These are phyloP conservation scores for Bungarus multicinctus DNA, from an alignment of 2,113 vertebrate species.

Conservation along the genomic window DNA sequence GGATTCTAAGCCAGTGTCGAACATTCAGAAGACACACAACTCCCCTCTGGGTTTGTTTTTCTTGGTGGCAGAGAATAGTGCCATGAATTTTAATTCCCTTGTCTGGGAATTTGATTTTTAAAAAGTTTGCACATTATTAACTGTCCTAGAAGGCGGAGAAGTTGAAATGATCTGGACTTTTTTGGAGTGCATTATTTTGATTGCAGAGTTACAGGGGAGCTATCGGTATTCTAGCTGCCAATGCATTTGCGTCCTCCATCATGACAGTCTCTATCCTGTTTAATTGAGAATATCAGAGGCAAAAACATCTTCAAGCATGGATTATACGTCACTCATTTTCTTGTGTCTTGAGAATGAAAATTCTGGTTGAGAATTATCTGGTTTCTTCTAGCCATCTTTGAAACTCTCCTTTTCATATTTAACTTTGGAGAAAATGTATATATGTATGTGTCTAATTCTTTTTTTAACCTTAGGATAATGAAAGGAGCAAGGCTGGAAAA, in stretches of 20 bases:
- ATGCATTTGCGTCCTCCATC: neutral
- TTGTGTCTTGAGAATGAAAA: neutral
- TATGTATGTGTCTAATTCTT: neutral
- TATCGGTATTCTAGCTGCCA: neutral
- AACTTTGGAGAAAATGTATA: neutral
- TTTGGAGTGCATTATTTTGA: accelerated
- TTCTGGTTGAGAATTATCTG: neutral
- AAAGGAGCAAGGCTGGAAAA: neutral
- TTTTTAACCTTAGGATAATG: neutral
- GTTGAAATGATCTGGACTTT: neutral
- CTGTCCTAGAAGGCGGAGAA: neutral
- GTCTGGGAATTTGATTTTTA: accelerated
- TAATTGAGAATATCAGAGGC: neutral
- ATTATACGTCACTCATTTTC: neutral
- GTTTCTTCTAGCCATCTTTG: neutral
- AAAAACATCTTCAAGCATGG: neutral
- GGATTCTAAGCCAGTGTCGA: neutral
- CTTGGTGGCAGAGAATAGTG: neutral
- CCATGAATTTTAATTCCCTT: neutral
- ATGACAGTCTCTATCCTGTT: neutral
- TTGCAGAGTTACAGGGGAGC: accelerated
- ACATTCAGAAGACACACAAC: neutral
- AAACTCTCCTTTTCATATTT: neutral
- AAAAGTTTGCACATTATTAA: slow-evolving; percentile 18
- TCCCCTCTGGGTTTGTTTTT: neutral